Conservation (phyloP, 2,888 invertebrate species). For the Sarcophaga rosellei region DNA sequence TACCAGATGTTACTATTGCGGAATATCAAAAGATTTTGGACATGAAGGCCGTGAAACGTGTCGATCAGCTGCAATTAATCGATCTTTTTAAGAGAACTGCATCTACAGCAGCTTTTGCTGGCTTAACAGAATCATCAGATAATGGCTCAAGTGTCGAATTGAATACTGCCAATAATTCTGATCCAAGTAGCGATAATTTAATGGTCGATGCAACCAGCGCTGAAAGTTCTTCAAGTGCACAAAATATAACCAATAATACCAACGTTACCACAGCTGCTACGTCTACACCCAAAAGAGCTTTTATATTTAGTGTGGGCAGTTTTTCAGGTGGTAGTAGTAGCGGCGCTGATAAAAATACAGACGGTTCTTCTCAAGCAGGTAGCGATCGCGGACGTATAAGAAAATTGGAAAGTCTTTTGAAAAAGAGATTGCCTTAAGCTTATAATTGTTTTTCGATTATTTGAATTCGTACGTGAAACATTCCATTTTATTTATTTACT, state of each 20-base stretch:
- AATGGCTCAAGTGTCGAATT: slow-evolving; percentile 35
- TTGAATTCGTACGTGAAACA: slow-evolving; percentile 22
- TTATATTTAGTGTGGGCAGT: slow-evolving; percentile 78
- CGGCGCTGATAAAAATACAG: slow-evolving; percentile 74
- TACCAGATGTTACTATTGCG: slow-evolving; percentile 93
- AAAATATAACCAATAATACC: slow-evolving; percentile 8
- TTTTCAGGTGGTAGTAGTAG: slow-evolving; percentile 74
- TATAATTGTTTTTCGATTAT: slow-evolving; percentile 6
- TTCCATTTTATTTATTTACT: slow-evolving; percentile 58
- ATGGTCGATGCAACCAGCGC: slow-evolving; percentile 56
- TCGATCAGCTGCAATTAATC: slow-evolving; percentile 83
- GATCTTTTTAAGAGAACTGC: slow-evolving; percentile 83
- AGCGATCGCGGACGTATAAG: slow-evolving; percentile 82
- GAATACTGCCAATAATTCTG: slow-evolving; percentile 8
- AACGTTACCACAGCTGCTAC: slow-evolving; percentile 62
- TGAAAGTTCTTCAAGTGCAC: slow-evolving; percentile 33
- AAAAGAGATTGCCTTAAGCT: slow-evolving; percentile 81
- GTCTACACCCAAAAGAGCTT: slow-evolving; percentile 78
- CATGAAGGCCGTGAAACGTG: slow-evolving; percentile 91
- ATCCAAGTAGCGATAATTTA: slow-evolving; percentile 50
- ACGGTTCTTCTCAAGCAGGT: slow-evolving; percentile 72
- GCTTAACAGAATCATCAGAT: slow-evolving; percentile 43
- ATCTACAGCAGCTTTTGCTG: slow-evolving; percentile 73
- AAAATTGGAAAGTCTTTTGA: slow-evolving; percentile 83
- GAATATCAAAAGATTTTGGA: slow-evolving; percentile 98